Evolutionary conservation across 2,888 invertebrate genomes (phyloP), one percentile per base, ranked within the genome.

Genomic region (Noctuana brunneofusca): DNA sequence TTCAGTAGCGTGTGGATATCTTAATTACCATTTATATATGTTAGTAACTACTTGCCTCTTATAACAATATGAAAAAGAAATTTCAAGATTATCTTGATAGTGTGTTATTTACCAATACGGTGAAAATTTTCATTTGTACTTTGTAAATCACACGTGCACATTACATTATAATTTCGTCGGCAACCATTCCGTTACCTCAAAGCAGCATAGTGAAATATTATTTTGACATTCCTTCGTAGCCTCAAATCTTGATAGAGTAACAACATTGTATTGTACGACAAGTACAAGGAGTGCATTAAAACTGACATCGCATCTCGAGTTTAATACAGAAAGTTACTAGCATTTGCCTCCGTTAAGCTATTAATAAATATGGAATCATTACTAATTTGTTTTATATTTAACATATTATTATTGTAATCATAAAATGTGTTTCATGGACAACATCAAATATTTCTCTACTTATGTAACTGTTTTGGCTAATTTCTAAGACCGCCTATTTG

Each of bases 401-500:
- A 35, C 35, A 35, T 35, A n/a, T n/a, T n/a, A n/a, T n/a, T n/a
- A 35, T 35, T 35, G n/a, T 35, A 35, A n/a, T 35, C 35, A 35
- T 35, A 35, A 35, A 35, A 35, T 35, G 35, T 35, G 38, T 14
- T 38, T 38, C 38, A 38, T 14, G 14, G 38, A 14, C 38, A 38
- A 38, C 38, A 38, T 14, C 38, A 38, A 38, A 38, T 38, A 38
- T 38, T 38, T 38, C 38, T 14, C 38, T 38, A 38, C n/a, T 14
- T 38, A 38, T 38, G 14, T 38, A 38, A 38, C 38, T 14, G 38
- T 38, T 38, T 38, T 38, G 38, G 38, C 14, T 38, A 38, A n/a
- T 38, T 38, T 14, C 14, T 38, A 38, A 38, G n/a, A 14, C n/a
- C n/a, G 35, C 1, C 35, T 38, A 14, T 38, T 14, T n/a, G n/a